These are phyloP conservation scores for Branchipolynoe longqiensis DNA, from an alignment of 2,888 invertebrate genomes.

Conservation along the genomic window DNA sequence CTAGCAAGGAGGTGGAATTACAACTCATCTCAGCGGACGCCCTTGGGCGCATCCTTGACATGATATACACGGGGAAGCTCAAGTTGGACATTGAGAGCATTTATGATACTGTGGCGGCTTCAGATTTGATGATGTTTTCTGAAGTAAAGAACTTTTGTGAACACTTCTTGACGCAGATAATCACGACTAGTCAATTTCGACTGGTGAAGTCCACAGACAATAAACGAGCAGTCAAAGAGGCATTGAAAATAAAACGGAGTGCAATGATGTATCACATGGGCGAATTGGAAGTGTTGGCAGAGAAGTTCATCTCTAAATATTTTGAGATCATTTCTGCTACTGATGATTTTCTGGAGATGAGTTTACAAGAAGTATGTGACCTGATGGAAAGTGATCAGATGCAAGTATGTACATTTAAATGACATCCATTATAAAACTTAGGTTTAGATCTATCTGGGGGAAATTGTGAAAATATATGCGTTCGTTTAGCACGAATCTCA, in stretches of 20 bases:
- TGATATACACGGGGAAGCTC: conserved; percentile 61
- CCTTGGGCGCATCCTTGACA: conserved; percentile 61
- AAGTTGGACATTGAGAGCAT: conserved; percentile 60
- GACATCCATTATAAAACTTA: too few species aligned
- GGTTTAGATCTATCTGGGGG: neutral
- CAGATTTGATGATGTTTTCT: conserved; percentile 62
- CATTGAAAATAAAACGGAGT: conserved; percentile 60
- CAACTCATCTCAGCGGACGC: conserved; percentile 61
- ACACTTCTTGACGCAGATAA: conserved; percentile 60
- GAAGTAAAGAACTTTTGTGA: conserved; percentile 62
- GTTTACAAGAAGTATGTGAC: conserved; percentile 19
- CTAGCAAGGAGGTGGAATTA: conserved; percentile 60
- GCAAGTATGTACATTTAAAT: conserved; percentile 5
- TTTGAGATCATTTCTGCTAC: neutral
- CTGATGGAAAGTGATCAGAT: conserved; percentile 36
- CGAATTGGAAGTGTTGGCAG: conserved; percentile 50
- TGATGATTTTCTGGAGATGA: neutral
- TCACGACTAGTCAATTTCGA: conserved; percentile 55
- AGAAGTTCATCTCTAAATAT: conserved; percentile 2
- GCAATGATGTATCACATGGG: conserved; percentile 61
- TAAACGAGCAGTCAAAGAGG: conserved; percentile 57
- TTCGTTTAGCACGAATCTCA: too few species aligned
- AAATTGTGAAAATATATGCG: neutral
- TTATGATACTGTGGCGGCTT: conserved; percentile 59
- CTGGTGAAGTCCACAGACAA: conserved; percentile 13